phyloP scores from a whole-genome alignment of 2,797 vertebrate species.

The Tiaroga cobitis region DNA sequence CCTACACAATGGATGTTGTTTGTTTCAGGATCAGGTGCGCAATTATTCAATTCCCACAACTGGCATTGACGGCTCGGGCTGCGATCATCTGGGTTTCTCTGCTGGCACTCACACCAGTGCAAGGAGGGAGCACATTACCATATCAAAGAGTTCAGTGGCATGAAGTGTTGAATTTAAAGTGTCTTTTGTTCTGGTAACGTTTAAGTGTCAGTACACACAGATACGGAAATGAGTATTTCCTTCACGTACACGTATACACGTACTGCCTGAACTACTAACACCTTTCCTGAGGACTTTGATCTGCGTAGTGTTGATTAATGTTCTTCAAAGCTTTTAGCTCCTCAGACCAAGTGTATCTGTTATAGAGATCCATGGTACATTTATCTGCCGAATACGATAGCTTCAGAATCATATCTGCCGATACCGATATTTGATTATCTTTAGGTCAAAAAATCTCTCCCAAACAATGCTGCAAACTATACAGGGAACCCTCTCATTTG shows the following conservation, averaged over 20 bases:
- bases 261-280: conserved; percentile 41
- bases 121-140: conserved; percentile 83
- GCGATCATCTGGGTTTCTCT: conserved; percentile 60
- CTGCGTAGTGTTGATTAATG: conserved; percentile 39
- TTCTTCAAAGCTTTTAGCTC: conserved; percentile 6
- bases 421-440: no score
- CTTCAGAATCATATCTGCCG: no score
- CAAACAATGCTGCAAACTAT: no score
- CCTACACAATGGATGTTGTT: conserved; percentile 37
- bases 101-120: conserved; percentile 74
- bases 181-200: conserved; percentile 76
- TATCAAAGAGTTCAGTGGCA: conserved; percentile 78
- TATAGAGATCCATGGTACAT: no score
- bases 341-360: conserved; percentile 14
- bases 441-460: no score
- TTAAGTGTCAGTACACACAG: conserved; percentile 4
- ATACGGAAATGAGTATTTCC: conserved; percentile 38
- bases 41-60: conserved; percentile 51
- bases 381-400: no score
- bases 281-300: conserved; percentile 48
- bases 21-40: conserved; percentile 49
- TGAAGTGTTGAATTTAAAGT: conserved; percentile 78
- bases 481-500: no score
- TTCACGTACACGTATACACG: conserved; percentile 35
- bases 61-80: conserved; percentile 38